Conservation (phyloP, 2,113 vertebrate species). For the Atrichornis clamosus region DNA sequence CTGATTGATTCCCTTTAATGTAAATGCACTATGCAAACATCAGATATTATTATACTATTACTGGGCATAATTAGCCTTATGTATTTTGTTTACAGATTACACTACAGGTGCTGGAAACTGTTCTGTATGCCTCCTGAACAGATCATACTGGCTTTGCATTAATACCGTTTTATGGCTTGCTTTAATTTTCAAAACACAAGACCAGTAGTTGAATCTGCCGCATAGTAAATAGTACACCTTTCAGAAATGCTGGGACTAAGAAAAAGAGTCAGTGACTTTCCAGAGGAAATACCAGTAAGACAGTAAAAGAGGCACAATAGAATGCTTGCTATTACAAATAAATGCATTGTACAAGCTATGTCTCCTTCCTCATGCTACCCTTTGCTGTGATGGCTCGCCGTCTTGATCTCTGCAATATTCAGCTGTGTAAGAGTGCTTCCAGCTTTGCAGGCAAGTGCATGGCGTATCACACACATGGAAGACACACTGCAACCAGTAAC, state of each 20-base stretch:
- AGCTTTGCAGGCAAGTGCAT: neutral
- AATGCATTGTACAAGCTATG: neutral
- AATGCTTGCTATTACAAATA: neutral
- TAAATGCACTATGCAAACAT: neutral
- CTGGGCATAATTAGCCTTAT: neutral
- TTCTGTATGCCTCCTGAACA: neutral
- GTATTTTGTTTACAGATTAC: neutral
- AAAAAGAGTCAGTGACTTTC: neutral
- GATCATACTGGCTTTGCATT: neutral
- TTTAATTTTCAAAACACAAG: neutral
- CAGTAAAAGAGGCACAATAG: neutral
- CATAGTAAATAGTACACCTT: neutral
- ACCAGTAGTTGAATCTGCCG: neutral
- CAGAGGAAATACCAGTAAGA: neutral
- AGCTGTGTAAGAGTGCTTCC: neutral
- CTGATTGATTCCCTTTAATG: neutral
- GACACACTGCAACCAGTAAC: neutral
- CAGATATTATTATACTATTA: neutral
- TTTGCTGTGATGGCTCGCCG: neutral
- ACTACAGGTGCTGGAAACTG: neutral
- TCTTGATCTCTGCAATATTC: neutral
- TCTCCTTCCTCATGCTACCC: neutral
- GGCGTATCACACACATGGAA: rapidly evolving
- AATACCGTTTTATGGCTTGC: neutral
- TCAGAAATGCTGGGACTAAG: neutral